A percentile compares a stretch with the other conserved stretches of the same genome.
phyloP scores from a whole-genome alignment of 2,797 vertebrate genomes.

The Schizothorax lantsangensis region DNA sequence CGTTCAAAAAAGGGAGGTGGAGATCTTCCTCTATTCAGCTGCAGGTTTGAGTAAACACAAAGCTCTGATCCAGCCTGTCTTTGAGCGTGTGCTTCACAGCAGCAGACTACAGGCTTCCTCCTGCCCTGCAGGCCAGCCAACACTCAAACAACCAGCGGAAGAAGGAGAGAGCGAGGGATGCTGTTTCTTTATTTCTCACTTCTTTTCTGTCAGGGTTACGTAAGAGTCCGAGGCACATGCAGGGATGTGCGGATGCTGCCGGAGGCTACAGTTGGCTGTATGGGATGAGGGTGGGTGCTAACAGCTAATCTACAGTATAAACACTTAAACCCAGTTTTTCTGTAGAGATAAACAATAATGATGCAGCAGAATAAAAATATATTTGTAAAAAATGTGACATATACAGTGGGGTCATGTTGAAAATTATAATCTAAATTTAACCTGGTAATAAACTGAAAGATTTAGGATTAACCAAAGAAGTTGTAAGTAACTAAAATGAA shows the following conservation, averaged over 20 bases:
- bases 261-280: slow-evolving; percentile 24
- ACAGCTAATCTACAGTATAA: slow-evolving; percentile 21
- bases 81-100: neutral
- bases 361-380: neutral
- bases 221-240: slow-evolving; percentile 41
- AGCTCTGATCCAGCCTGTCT: slow-evolving; percentile 2
- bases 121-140: slow-evolving; percentile 66
- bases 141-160: slow-evolving; percentile 70
- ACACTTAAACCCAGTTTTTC: neutral
- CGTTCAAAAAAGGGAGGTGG: neutral
- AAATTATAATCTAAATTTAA: neutral
- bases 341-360: neutral
- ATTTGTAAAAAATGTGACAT: neutral
- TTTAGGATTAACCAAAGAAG: neutral
- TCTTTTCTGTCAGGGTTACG: slow-evolving; percentile 37
- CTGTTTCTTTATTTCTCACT: slow-evolving; percentile 24
- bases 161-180: slow-evolving; percentile 63
- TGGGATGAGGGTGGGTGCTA: slow-evolving; percentile 19
- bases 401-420: neutral
- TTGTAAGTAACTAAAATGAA: neutral
- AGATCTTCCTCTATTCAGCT: neutral
- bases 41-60: slow-evolving; percentile 11
- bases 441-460: neutral
- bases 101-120: slow-evolving; percentile 67
- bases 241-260: slow-evolving; percentile 16